A percentile compares a stretch with the other conserved stretches of the same genome.
phyloP scores from a whole-genome alignment of 2,797 vertebrate genomes.

The Pelodytes ibericus region DNA sequence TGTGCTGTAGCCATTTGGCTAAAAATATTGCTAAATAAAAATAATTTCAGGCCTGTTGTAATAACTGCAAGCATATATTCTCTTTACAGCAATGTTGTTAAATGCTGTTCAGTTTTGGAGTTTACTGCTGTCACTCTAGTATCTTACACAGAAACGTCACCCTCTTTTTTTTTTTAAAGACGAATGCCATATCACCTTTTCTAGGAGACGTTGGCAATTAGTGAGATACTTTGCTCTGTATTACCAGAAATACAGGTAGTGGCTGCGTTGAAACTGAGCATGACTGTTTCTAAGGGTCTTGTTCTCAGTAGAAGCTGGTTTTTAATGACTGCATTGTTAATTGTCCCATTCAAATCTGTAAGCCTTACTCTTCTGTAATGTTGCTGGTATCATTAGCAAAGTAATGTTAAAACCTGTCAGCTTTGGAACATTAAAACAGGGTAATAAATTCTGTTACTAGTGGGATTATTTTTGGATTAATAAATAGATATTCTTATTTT shows the following conservation, averaged over 20 bases:
- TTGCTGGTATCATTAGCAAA: slow-evolving; percentile 21
- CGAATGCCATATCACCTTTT: slow-evolving; percentile 18
- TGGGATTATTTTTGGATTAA: background rate
- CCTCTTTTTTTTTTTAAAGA: background rate
- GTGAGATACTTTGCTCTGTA: slow-evolving; percentile 26
- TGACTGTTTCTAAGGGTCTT: slow-evolving; percentile 31
- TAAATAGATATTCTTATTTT: too few relatives aligned
- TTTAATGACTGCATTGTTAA: slow-evolving; percentile 45
- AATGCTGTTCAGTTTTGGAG: too few relatives aligned
- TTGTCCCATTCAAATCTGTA: slow-evolving; percentile 10
- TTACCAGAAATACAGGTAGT: slow-evolving; percentile 48
- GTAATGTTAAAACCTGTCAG: background rate
- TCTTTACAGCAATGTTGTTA: too few relatives aligned
- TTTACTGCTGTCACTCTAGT: background rate
- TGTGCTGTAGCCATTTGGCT: too few relatives aligned
- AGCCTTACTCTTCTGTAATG: slow-evolving; percentile 4
- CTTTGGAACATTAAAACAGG: background rate
- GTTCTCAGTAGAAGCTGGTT: background rate
- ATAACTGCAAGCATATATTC: too few relatives aligned
- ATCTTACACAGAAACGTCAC: background rate
- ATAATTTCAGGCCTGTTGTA: too few relatives aligned
- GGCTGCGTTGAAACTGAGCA: slow-evolving; percentile 28
- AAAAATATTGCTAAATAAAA: too few relatives aligned
- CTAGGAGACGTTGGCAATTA: slow-evolving; percentile 28
- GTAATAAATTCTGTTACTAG: too few relatives aligned